Percentiles rank a stretch among this genome's conserved stretches.
Conservation (phyloP, 2,888 invertebrate genomes). For the Pammene fasciana region DNA sequence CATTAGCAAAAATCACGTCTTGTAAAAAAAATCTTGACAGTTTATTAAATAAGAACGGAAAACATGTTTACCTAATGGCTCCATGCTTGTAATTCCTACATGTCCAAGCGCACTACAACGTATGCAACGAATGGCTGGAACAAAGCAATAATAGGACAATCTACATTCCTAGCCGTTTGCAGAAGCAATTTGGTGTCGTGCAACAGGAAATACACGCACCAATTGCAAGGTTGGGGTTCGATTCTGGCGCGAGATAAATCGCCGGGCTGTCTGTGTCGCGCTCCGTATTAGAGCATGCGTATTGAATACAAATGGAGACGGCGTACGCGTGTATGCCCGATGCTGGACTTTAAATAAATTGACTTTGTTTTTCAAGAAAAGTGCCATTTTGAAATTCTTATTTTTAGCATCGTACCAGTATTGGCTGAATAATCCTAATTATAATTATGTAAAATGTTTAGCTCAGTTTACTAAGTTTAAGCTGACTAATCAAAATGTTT, state of each 20-base stretch:
- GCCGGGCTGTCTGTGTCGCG: constrained; percentile 67
- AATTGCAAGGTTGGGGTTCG: constrained; percentile 70
- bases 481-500: no score
- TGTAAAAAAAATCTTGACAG: no score
- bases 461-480: no score
- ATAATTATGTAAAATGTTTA: no score
- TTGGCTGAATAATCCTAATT: no score
- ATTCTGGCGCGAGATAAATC: constrained; percentile 73
- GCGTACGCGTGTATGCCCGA: constrained; percentile 50
- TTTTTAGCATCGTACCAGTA: background rate
- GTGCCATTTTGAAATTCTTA: background rate
- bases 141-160: constrained; percentile 74
- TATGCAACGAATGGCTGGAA: constrained; percentile 44
- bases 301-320: constrained; percentile 75
- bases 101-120: constrained; percentile 22
- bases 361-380: constrained; percentile 8
- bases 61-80: constrained; percentile 4
- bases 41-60: background rate
- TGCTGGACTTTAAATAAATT: constrained; percentile 12
- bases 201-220: constrained; percentile 70
- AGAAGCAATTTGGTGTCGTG: constrained; percentile 76
- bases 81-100: constrained; percentile 12
- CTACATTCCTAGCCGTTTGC: constrained; percentile 72
- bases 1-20: no score
- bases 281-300: constrained; percentile 73